Conservation (phyloP, 2,797 vertebrate genomes). For the Enteromius argenteus region DNA sequence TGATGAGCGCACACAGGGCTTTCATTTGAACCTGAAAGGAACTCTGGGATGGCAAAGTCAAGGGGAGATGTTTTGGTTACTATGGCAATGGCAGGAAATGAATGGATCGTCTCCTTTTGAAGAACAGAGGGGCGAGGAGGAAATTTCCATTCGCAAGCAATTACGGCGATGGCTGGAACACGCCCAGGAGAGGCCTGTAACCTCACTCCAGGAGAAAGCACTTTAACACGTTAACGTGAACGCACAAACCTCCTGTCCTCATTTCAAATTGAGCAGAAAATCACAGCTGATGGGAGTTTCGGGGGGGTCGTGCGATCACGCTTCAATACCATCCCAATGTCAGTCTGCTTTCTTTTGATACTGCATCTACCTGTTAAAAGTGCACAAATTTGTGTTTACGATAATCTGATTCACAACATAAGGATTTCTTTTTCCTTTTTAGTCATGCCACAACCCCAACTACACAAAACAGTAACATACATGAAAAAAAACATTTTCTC, state of each 20-base stretch:
- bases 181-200: constrained; percentile 37
- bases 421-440: not conserved
- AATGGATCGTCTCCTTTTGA: constrained; percentile 66
- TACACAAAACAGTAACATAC: not conserved
- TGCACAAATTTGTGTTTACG: not conserved
- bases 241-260: constrained; percentile 4
- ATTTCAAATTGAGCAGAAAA: constrained; percentile 41
- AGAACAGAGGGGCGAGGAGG: constrained; percentile 64
- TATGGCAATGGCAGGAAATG: constrained; percentile 74
- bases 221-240: constrained; percentile 34
- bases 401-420: not conserved
- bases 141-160: constrained; percentile 66
- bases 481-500: no score
- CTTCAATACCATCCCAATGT: not conserved
- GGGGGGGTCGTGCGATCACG: not conserved
- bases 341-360: not conserved
- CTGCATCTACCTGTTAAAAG: not conserved
- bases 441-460: not conserved
- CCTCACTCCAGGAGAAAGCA: constrained; percentile 37
- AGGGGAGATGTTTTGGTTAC: constrained; percentile 74
- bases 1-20: constrained; percentile 59
- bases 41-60: constrained; percentile 67
- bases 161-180: constrained; percentile 64
- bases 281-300: not conserved
- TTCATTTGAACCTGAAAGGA: constrained; percentile 23